phyloP scores from a whole-genome alignment of 2,888 invertebrate species.

The Anthophora plumipes region DNA sequence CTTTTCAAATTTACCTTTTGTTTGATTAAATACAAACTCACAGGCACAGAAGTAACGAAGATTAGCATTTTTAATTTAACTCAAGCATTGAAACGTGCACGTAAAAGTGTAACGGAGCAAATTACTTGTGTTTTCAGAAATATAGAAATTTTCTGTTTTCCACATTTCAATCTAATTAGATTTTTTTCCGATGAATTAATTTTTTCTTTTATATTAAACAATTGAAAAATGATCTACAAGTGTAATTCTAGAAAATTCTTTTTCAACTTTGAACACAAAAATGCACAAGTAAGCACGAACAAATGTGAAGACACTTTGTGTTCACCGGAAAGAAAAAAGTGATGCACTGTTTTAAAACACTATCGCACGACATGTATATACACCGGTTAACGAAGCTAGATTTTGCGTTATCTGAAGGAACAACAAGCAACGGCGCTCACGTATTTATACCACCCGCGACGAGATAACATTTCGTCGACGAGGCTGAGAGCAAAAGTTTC shows the following conservation, averaged over 20 bases:
- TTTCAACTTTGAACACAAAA: too few species aligned
- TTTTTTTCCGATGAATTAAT: too few species aligned
- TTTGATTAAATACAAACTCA: neutral
- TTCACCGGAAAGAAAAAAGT: neutral
- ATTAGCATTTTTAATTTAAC: neutral
- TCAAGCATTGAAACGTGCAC: too few species aligned
- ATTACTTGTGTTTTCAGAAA: too few species aligned
- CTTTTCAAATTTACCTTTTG: neutral
- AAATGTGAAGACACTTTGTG: neutral
- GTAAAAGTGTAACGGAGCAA: too few species aligned
- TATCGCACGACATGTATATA: constrained; percentile 16
- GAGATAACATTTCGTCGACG: constrained; percentile 52
- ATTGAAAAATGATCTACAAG: too few species aligned
- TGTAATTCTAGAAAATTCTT: neutral
- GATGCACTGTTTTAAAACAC: constrained; percentile 1
- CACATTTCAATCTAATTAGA: too few species aligned
- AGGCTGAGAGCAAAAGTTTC: constrained; percentile 26
- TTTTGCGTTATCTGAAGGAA: constrained; percentile 34
- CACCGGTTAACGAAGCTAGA: constrained; percentile 34
- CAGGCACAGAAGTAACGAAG: neutral
- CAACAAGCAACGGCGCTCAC: constrained; percentile 16
- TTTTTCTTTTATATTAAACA: too few species aligned
- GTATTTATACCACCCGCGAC: constrained; percentile 36
- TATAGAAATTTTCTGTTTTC: too few species aligned
- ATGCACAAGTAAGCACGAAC: too few species aligned